These are phyloP conservation scores for Phalacrocorax pelagicus DNA, from an alignment of 2,113 vertebrate genomes.

Conservation along the genomic window DNA sequence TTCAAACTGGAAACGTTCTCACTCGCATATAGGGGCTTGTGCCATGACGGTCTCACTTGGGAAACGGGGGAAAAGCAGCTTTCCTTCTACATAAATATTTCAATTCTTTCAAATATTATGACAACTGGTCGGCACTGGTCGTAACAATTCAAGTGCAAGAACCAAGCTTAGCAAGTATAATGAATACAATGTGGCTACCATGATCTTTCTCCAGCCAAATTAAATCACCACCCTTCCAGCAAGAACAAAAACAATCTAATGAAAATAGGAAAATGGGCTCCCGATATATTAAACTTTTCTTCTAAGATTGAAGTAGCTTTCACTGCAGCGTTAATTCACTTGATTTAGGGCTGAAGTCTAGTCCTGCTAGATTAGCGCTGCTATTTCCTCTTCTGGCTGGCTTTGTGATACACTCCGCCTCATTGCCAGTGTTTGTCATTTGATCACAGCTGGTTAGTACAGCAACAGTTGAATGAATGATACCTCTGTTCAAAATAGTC, in stretches of 20 bases:
- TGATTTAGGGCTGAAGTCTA: conserved; percentile 26
- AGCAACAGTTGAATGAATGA: conserved; percentile 11
- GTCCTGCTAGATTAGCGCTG: conserved; percentile 35
- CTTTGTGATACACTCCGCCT: not conserved
- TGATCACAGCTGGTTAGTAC: not conserved
- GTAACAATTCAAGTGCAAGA: not conserved
- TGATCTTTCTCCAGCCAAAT: not conserved
- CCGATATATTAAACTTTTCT: not conserved
- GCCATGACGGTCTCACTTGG: not conserved
- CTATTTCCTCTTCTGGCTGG: conserved; percentile 28
- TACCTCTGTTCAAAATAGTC: not conserved
- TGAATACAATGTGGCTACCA: not conserved
- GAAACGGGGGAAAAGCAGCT: not conserved
- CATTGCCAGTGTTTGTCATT: conserved; percentile 24
- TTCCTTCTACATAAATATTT: not conserved
- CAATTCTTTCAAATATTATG: not conserved
- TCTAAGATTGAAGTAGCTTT: not conserved
- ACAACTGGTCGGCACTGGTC: not conserved
- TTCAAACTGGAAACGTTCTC: not conserved
- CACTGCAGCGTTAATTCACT: conserved; percentile 15
- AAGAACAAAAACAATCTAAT: conserved; percentile 47
- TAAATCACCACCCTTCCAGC: not conserved
- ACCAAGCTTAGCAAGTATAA: not conserved
- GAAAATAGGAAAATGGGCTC: conserved; percentile 55
- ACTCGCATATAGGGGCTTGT: rapidly evolving